A percentile compares a stretch with the other conserved stretches of the same genome.
Conservation (phyloP, 2,888 invertebrate genomes). For the Eurytoma californica region DNA sequence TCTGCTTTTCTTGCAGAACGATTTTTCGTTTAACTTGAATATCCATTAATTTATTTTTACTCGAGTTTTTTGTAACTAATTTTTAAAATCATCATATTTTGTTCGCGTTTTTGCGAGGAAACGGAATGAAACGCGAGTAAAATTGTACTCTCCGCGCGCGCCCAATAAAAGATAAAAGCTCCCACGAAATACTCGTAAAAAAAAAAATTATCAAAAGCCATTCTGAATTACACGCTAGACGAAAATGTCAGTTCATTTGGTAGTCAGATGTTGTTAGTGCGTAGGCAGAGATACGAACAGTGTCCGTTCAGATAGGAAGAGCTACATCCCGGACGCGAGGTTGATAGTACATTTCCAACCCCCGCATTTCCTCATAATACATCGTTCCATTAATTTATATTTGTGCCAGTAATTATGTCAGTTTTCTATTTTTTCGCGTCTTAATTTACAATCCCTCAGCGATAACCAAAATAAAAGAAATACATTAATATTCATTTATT, state of each 20-base stretch:
- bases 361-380: slow-evolving; percentile 55
- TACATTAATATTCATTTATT: not conserved
- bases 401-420: not conserved
- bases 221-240: slow-evolving; percentile 18
- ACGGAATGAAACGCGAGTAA: too few species aligned
- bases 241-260: slow-evolving; percentile 64
- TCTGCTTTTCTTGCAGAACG: too few species aligned
- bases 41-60: too few species aligned
- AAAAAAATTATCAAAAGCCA: slow-evolving; percentile 26
- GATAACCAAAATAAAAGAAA: not conserved
- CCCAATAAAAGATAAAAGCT: slow-evolving; percentile 7
- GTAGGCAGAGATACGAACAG: slow-evolving; percentile 68
- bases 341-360: slow-evolving; percentile 67
- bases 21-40: too few species aligned
- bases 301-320: slow-evolving; percentile 71
- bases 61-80: too few species aligned
- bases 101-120: too few species aligned
- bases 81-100: too few species aligned
- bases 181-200: not conserved
- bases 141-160: not conserved
- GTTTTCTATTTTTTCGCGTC: not conserved
- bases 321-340: slow-evolving; percentile 72
- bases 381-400: slow-evolving; percentile 12
- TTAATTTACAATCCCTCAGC: slow-evolving; percentile 5
- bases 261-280: slow-evolving; percentile 58